These are phyloP conservation scores for Drosophila pruinosa DNA, from an alignment of 1,140 invertebrate species.

Conservation along the genomic window DNA sequence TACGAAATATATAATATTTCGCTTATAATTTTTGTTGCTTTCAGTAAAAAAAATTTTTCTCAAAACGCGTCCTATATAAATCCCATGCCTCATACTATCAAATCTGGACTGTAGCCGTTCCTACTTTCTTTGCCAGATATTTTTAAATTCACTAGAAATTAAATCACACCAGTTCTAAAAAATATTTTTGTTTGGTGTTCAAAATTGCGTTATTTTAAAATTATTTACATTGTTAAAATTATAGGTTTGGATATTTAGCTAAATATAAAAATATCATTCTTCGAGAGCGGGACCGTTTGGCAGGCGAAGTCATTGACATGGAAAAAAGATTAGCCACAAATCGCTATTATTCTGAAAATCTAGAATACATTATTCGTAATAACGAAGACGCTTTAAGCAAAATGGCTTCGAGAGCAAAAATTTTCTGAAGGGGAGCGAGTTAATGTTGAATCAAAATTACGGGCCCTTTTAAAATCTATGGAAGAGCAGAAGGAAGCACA, in stretches of 20 bases:
- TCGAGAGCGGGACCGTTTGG: slow-evolving; percentile 83
- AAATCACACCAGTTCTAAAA: too few species aligned
- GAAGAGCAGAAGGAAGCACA: slow-evolving; percentile 53
- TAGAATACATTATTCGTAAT: slow-evolving; percentile 76
- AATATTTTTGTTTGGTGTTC: too few species aligned
- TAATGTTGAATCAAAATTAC: slow-evolving; percentile 49
- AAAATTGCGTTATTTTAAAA: too few species aligned
- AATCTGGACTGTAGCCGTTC: too few species aligned
- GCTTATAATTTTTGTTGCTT: too few species aligned
- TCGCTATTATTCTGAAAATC: slow-evolving; percentile 81
- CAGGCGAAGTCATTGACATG: slow-evolving; percentile 82
- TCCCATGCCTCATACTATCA: too few species aligned
- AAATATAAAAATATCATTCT: slow-evolving; percentile 74
- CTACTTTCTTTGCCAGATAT: too few species aligned
- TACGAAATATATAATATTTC: too few species aligned
- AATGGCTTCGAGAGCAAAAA: slow-evolving; percentile 41
- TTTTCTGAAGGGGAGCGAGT: slow-evolving; percentile 43
- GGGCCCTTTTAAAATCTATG: slow-evolving; percentile 46
- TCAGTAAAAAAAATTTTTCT: too few species aligned
- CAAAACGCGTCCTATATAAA: too few species aligned
- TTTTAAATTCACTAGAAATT: too few species aligned
- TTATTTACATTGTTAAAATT: too few species aligned
- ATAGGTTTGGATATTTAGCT: slow-evolving; percentile 61
- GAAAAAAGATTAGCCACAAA: slow-evolving; percentile 82
- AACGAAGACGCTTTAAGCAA: slow-evolving; percentile 62